A percentile compares a stretch with the other conserved stretches of the same genome.
Evolutionary conservation across 2,797 vertebrate genomes (phyloP).

Genomic region (Rhinatrema bivittatum): DNA sequence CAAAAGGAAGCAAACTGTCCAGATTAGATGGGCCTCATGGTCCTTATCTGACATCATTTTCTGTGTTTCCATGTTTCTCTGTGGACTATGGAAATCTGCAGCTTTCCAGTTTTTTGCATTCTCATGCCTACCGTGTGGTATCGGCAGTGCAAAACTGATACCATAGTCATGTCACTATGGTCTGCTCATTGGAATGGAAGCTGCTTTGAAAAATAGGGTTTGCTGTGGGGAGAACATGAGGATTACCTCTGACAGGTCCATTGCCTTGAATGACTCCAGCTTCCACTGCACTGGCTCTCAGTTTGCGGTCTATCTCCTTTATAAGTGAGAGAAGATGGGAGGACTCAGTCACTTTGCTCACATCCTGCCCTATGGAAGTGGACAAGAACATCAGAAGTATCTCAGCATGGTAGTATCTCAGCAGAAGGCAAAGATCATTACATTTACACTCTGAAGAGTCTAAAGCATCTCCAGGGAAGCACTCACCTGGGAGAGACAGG

Average conservation of each 20-base stretch:
- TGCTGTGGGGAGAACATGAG: no score
- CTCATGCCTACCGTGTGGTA: no score
- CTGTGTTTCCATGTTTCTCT: no score
- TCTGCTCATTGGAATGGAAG: no score
- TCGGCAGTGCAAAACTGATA: no score
- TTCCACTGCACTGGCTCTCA: constrained; percentile 38
- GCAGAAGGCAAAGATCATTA: rapidly evolving
- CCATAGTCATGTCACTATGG: no score
- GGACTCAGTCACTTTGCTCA: neutral
- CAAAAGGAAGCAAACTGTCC: no score
- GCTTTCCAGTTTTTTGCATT: neutral
- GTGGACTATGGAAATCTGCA: no score
- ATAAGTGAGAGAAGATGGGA: constrained; percentile 61
- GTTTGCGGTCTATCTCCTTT: constrained; percentile 42
- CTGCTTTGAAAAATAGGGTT: no score
- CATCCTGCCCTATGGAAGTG: neutral
- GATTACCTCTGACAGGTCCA: neutral
- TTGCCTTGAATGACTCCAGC: constrained; percentile 23
- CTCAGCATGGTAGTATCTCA: rapidly evolving
- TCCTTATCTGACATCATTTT: no score
- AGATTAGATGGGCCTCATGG: no score
- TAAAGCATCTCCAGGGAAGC: neutral
- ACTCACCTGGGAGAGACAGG: constrained; percentile 7
- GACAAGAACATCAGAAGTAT: rapidly evolving
- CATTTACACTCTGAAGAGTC: rapidly evolving